Conservation (phyloP, 1,140 invertebrate species). For the Lineus longissimus region DNA sequence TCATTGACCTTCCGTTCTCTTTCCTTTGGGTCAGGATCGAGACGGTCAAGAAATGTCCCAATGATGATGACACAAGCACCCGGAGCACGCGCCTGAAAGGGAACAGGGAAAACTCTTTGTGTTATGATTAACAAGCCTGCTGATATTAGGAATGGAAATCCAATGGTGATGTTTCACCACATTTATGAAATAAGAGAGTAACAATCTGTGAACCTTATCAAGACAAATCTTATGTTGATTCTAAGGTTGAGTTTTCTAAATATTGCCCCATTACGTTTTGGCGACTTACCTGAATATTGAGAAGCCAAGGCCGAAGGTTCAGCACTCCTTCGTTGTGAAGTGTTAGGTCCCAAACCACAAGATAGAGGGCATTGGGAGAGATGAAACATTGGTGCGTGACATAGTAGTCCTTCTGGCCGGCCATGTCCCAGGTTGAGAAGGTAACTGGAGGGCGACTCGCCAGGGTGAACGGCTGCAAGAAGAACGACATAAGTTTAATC, state of each 20-base stretch:
- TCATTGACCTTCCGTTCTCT: neutral
- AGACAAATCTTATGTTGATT: too few relatives aligned
- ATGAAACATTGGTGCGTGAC: slow-evolving; percentile 39
- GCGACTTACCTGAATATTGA: slow-evolving; percentile 37
- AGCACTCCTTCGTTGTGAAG: slow-evolving; percentile 24
- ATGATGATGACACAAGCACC: slow-evolving; percentile 34
- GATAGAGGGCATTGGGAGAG: slow-evolving; percentile 33
- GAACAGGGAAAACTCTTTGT: neutral
- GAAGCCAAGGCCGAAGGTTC: slow-evolving; percentile 33
- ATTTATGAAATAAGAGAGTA: too few relatives aligned
- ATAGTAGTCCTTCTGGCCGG: slow-evolving; percentile 28
- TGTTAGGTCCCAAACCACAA: slow-evolving; percentile 37
- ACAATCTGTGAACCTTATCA: too few relatives aligned
- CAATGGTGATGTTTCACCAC: too few relatives aligned
- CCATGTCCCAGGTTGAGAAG: slow-evolving; percentile 39
- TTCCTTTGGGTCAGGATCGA: neutral
- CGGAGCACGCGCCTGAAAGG: slow-evolving; percentile 32
- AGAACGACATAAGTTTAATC: neutral
- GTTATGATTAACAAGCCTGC: too few relatives aligned
- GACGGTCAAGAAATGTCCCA: slow-evolving; percentile 36
- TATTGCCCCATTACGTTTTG: too few relatives aligned
- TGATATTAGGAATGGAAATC: too few relatives aligned
- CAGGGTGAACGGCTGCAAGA: neutral
- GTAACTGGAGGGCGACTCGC: slow-evolving; percentile 19
- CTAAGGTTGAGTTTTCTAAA: too few relatives aligned